These are phyloP conservation scores for Drosophila mimica DNA, from an alignment of 2,888 invertebrate species.

Conservation along the genomic window DNA sequence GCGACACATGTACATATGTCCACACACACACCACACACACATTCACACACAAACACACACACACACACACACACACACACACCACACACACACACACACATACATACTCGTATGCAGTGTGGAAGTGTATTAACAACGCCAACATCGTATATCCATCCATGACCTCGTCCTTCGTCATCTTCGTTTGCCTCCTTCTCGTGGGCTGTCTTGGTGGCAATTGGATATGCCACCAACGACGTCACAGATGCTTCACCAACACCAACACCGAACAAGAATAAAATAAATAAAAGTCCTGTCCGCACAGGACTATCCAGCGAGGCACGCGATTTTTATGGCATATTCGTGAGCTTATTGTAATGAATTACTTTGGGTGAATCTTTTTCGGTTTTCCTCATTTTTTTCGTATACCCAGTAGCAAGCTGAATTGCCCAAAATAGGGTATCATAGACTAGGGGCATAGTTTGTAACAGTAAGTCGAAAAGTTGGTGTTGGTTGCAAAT, in stretches of 20 bases:
- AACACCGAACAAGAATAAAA: background rate
- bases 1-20: background rate
- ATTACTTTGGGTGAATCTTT: constrained; percentile 72
- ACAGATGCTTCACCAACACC: constrained; percentile 32
- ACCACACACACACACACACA: background rate
- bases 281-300: constrained; percentile 11
- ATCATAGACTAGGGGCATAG: background rate
- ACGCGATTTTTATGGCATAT: constrained; percentile 83
- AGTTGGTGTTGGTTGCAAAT: too few species aligned
- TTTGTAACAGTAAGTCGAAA: too few species aligned
- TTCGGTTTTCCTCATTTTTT: constrained; percentile 1
- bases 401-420: background rate
- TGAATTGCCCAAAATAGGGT: background rate
- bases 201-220: constrained; percentile 44
- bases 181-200: too few species aligned
- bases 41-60: background rate
- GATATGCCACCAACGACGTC: constrained; percentile 49
- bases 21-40: background rate
- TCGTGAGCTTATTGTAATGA: constrained; percentile 84
- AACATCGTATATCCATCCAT: constrained; percentile 8
- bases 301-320: constrained; percentile 23
- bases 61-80: background rate
- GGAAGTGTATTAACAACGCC: constrained; percentile 1
- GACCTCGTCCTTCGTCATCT: constrained; percentile 23
- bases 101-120: background rate